Conservation (phyloP, 2,113 vertebrate genomes). For the Pomatostomus ruficeps region DNA sequence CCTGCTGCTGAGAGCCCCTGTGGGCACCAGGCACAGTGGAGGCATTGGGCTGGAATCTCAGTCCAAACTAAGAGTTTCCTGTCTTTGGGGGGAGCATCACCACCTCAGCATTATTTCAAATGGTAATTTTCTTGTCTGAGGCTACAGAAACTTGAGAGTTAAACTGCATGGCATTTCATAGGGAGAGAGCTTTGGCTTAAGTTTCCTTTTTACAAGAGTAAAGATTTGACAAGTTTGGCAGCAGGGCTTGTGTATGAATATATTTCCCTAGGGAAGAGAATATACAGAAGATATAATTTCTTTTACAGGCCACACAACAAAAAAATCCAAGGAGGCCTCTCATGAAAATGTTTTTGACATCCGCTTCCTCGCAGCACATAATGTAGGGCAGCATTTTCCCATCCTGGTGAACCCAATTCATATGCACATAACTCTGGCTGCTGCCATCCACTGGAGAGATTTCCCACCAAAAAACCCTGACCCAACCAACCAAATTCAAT, state of each 20-base stretch:
- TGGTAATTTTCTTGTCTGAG: constrained; percentile 33
- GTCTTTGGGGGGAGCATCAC: background rate
- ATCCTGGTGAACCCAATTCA: background rate
- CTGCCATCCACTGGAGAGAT: constrained; percentile 17
- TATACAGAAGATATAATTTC: constrained; percentile 60
- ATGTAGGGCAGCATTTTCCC: background rate
- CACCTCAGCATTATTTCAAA: constrained; percentile 6
- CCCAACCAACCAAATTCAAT: background rate
- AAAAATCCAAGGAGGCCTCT: constrained; percentile 45
- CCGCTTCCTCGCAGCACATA: constrained; percentile 5
- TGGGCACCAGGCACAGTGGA: background rate
- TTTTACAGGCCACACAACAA: constrained; percentile 65
- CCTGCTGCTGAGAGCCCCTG: background rate
- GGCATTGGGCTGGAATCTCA: background rate
- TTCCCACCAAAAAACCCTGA: background rate
- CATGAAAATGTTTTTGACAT: constrained; percentile 27
- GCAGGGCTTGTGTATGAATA: constrained; percentile 30
- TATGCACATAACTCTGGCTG: background rate
- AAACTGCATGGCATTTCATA: constrained; percentile 53
- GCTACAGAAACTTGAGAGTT: constrained; percentile 35
- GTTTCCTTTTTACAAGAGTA: constrained; percentile 59
- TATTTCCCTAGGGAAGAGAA: constrained; percentile 45
- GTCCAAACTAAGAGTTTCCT: constrained; percentile 10
- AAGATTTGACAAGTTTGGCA: constrained; percentile 69
- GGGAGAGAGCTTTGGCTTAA: constrained; percentile 53